Base-by-base conservation (phyloP, 1,140 invertebrate genomes). In the silkworm (Bombyx mori) region DNA sequence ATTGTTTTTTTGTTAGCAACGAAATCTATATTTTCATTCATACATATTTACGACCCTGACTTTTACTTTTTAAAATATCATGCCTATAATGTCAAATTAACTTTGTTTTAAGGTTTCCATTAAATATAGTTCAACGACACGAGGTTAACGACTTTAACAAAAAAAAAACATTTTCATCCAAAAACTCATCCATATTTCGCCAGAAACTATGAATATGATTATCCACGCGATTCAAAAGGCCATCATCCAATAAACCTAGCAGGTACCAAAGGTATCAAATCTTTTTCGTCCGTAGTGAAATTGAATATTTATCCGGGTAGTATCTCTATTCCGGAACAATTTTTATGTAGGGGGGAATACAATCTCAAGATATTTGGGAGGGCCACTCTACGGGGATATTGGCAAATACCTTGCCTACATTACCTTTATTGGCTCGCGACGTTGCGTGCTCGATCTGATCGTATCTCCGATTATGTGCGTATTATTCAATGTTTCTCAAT, bases 251-350 rank as follows among this genome's bases (percentile, higher is more conserved):
- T 87, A 87, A 87, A 79, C 75, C 78, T 74, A 77, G 74, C 78
- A 81, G 66, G 73, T 81, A 83, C 70, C 78, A 76, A 82, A 82
- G 82, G 82, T 87, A 85, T 85, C 78, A 85, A 87, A 87, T 85
- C 84, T 85, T 80, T 79, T 79, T 82, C 84, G 82, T 82, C 81
- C 82, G 75, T 79, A 82, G 70, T 81, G 78, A 84, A 87, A 87
- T 87, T 87, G 84, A 87, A 87, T 86, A 87, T 86, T 87, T 87
- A 87, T 87, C 84, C 80, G 82, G 79, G 75, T 82, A 87, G 77
- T 87, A 85, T 86, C 83, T 86, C 83, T 82, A 87, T 87, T 82
- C 75, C 71, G 77, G 84, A 85, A 85, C 82, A 84, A 87, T 87
- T 85, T 85, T 87, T 87, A 87, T 85, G 80, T 86, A 81, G 82